These are phyloP conservation scores for Proales similis DNA, from an alignment of 1,140 invertebrate genomes.

Conservation along the genomic window DNA sequence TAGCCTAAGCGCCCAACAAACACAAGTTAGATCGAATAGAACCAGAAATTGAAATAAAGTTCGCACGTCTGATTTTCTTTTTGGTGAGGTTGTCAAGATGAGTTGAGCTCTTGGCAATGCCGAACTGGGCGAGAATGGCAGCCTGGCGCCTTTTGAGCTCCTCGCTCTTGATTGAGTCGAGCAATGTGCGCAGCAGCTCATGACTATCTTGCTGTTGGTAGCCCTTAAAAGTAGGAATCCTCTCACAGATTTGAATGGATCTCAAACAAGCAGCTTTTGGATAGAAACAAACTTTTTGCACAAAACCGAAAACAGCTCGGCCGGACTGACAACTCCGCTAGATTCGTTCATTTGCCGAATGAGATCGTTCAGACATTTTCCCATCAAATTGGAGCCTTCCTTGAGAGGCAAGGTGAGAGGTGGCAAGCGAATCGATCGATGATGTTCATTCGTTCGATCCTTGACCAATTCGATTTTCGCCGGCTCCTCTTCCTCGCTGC, in stretches of 20 bases:
- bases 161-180: constrained; percentile 70
- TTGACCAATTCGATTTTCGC: background rate
- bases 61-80: constrained; percentile 58
- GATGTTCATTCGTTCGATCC: no score
- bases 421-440: constrained; percentile 14
- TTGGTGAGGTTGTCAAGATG: constrained; percentile 64
- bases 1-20: constrained; percentile 57
- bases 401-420: background rate
- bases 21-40: constrained; percentile 9
- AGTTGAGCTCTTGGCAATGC: constrained; percentile 43
- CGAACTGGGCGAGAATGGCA: constrained; percentile 50
- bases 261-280: no score
- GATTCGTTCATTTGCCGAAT: constrained; percentile 14
- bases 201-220: constrained; percentile 92
- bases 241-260: no score
- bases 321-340: background rate
- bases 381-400: background rate
- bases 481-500: constrained; percentile 5
- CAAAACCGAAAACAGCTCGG: background rate
- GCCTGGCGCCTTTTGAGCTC: constrained; percentile 52
- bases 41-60: background rate
- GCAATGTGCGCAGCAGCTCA: constrained; percentile 76
- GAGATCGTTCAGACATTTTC: background rate
- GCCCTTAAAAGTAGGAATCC: constrained; percentile 73
- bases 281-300: no score